These are phyloP conservation scores for Pollenia angustigena DNA, from an alignment of 2,888 invertebrate species.

Conservation along the genomic window DNA sequence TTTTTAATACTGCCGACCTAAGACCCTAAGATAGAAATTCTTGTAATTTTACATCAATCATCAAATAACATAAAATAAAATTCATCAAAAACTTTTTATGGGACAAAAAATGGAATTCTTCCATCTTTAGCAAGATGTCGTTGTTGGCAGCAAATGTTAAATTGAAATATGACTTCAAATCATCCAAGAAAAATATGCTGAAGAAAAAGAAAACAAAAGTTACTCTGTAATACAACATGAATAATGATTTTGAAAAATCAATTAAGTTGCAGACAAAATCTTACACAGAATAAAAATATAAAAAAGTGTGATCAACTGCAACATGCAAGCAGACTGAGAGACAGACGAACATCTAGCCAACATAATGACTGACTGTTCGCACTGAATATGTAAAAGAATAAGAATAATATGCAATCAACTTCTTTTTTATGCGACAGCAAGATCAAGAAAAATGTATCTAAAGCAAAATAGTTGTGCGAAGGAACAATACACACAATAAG, in stretches of 20 bases:
- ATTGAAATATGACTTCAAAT: constrained; percentile 39
- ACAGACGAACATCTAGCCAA: constrained; percentile 24
- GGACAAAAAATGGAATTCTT: constrained; percentile 23
- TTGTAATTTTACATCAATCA: constrained; percentile 39
- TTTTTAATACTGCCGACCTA: background rate
- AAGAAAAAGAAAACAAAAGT: background rate
- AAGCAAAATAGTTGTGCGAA: constrained; percentile 50
- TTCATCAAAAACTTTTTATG: constrained; percentile 19
- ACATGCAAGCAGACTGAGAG: constrained; percentile 1
- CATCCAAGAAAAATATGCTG: constrained; percentile 4
- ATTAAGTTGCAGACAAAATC: constrained; percentile 54
- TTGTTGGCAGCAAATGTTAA: constrained; percentile 19
- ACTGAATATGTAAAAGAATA: background rate
- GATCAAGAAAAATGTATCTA: constrained; percentile 53
- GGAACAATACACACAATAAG: constrained; percentile 52
- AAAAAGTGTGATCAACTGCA: constrained; percentile 48
- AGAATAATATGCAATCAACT: constrained; percentile 58
- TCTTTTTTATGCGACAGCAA: constrained; percentile 47
- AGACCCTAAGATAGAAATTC: too few relatives aligned
- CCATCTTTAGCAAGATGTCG: background rate
- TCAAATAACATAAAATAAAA: constrained; percentile 20
- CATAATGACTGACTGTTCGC: constrained; percentile 32
- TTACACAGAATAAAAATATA: constrained; percentile 19
- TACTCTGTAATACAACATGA: constrained; percentile 56
- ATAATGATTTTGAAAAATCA: constrained; percentile 68